Evolutionary conservation across 2,113 vertebrate species (phyloP), one percentile per base, ranked within the genome.

Genomic region (Coturnix japonica): DNA sequence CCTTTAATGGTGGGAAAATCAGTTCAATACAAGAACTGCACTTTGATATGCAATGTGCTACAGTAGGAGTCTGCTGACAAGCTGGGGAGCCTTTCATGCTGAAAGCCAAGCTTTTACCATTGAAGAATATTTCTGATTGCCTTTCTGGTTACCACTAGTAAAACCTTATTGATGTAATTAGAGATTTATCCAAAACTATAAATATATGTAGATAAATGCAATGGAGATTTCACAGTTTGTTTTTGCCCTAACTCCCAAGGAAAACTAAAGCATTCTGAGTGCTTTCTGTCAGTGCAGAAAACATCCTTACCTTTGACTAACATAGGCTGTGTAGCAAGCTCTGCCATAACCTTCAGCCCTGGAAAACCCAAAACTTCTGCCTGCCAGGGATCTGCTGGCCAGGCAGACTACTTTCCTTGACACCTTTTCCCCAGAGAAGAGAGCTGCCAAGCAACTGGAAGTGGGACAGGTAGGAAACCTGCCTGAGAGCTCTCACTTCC

Each of bases 401-500:
- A 91, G 47, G 39, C 35, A 87, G 61, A 41, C 28, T 28, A 25
- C 14, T 26, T 78, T 85, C 70, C 44, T 66, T 72, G 83, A 69
- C 21, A 2, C 71, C 65, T 86, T 75, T 59, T 93, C 31, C 56
- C 12, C 16, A 11, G 21, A 35, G 60, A 67, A 64, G 30, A 71
- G 53, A 77, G 43, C 75, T 91, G 79, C 43, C 79, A 94, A 44
- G 18, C 25, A n/a, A 59, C 39, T 60, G 70, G 76, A 94, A 94
- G 21, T 35, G 57, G 82, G 44, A 80, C 73, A 75, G 70, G 28
- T 47, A 75, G 82, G 65, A 91, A 83, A 67, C 11, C 43, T 78
- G 60, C 47, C 0, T 2, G 77, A 69, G 70, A 86, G 53, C 67
- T 47, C 18, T 47, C 44, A 11, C 53, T 88, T 90, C 46, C 65